These are phyloP conservation scores for Hydrotaea cyrtoneurina DNA, from an alignment of 2,888 invertebrate genomes.

Conservation along the genomic window DNA sequence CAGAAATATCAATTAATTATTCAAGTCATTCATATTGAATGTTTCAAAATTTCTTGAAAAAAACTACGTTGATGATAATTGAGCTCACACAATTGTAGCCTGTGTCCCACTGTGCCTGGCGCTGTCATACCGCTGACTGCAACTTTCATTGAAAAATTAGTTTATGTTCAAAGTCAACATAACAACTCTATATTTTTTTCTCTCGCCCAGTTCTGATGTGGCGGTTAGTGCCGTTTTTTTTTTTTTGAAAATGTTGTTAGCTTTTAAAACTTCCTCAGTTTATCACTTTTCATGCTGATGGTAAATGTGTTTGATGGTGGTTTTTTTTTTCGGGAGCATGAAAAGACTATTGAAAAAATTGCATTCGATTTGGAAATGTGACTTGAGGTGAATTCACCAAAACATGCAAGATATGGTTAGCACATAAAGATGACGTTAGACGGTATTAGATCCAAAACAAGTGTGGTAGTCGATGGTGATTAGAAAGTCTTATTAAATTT, in stretches of 20 bases:
- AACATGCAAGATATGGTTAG: no score
- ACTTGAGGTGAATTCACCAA: not conserved
- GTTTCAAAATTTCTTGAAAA: no score
- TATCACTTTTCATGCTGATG: not conserved
- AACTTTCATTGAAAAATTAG: constrained; percentile 33
- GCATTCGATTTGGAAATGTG: not conserved
- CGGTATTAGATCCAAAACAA: no score
- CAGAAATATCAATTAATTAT: no score
- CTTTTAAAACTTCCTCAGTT: not conserved
- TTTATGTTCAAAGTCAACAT: constrained; percentile 33
- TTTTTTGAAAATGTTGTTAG: constrained; percentile 1
- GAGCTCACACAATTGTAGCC: no score
- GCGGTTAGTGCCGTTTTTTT: not conserved
- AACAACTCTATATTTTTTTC: not conserved
- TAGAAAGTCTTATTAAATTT: no score
- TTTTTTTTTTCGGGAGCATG: not conserved
- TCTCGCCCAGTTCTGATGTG: not conserved
- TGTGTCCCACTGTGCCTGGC: not conserved
- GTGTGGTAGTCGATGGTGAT: no score
- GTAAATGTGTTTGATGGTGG: not conserved
- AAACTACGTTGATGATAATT: no score
- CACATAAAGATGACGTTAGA: no score
- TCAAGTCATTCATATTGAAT: no score
- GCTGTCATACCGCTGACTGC: constrained; percentile 3
- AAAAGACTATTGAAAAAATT: not conserved